These are phyloP conservation scores for Microcaecilia unicolor DNA, from an alignment of 2,797 vertebrate species.

Conservation along the genomic window DNA sequence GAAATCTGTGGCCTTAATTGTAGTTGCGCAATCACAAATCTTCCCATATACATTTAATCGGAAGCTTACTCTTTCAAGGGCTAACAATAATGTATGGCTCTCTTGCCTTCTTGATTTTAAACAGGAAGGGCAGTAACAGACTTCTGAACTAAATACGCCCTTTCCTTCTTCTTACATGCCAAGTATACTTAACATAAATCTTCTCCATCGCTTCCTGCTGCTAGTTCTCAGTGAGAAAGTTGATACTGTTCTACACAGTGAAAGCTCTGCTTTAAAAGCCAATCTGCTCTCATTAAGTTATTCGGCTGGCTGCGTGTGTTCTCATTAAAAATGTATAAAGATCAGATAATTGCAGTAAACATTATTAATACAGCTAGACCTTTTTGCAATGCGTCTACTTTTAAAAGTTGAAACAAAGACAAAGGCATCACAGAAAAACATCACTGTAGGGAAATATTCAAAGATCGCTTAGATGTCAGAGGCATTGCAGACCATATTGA, in stretches of 20 bases:
- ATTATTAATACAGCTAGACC: constrained; percentile 49
- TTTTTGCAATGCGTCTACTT: constrained; percentile 35
- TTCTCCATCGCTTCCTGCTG: constrained; percentile 26
- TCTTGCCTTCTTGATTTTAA: constrained; percentile 33
- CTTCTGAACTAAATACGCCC: constrained; percentile 51
- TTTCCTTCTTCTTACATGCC: constrained; percentile 40
- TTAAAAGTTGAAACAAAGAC: constrained; percentile 36
- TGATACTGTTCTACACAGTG: constrained; percentile 33
- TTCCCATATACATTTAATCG: constrained; percentile 37
- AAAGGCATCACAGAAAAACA: constrained; percentile 23
- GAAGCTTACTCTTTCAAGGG: constrained; percentile 37
- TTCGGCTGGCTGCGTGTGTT: constrained; percentile 57
- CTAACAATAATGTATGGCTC: constrained; percentile 30
- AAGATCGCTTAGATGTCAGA: too few relatives aligned
- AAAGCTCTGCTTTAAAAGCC: constrained; percentile 50
- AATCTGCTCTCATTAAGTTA: constrained; percentile 53
- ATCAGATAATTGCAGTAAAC: constrained; percentile 60
- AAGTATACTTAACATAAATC: constrained; percentile 47
- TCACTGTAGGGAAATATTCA: too few relatives aligned
- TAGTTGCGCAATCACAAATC: too few relatives aligned
- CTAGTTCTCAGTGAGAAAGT: constrained; percentile 48
- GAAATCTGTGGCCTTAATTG: too few relatives aligned
- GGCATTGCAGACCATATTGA: too few relatives aligned
- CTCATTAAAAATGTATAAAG: constrained; percentile 67
- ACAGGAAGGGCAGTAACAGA: constrained; percentile 61